Base-by-base conservation (phyloP, 2,797 vertebrate genomes). In the Clangula hyemalis region DNA sequence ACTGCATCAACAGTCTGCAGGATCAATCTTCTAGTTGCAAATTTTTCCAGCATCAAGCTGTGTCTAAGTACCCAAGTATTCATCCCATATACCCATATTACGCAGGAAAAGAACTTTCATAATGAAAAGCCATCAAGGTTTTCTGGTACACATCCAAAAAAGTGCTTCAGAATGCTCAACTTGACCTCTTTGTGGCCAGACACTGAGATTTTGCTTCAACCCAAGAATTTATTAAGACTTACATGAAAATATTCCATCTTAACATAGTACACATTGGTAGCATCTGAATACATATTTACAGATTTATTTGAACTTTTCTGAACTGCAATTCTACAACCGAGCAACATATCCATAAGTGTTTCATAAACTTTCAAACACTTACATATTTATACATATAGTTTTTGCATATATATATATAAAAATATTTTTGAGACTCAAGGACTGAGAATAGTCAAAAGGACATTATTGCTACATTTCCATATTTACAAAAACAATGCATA, bases 401-500 rank as follows among this genome's bases (percentile, higher is more conserved):
- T 97, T 97, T 97, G 96, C 97, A 98, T 95, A 96, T 97, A 87
- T 97, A 96, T 96, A 96, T 97, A 96, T 96, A 98, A 4, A 98
- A 98, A 98, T 98, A 98, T 94, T 97, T 98, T 97, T 97, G 97
- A 97, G 96, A 98, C 96, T 97, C 96, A 91, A 96, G 90, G 97
- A 97, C 96, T 91, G 76, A 97, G 96, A 96, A 98, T 97, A 97
- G 97, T 97, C 97, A 96, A 97, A 96, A 98, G 97, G 97, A 98
- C 98, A 97, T 98, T 98, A 98, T 98, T 98, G 98, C 97, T 98
- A 98, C 97, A 98, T 97, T 97, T 98, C 96, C 95, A 97, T 98
- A 98, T 98, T 98, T 98, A 98, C 98, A 98, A 95, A 97, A 97
- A 97, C 94, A 97, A 96, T 74, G 95, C 96, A 94, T 90, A 96